Evolutionary conservation across 2,888 invertebrate species (phyloP), one percentile per base, ranked within the genome.

Genomic region (Eubasilissa splendida): DNA sequence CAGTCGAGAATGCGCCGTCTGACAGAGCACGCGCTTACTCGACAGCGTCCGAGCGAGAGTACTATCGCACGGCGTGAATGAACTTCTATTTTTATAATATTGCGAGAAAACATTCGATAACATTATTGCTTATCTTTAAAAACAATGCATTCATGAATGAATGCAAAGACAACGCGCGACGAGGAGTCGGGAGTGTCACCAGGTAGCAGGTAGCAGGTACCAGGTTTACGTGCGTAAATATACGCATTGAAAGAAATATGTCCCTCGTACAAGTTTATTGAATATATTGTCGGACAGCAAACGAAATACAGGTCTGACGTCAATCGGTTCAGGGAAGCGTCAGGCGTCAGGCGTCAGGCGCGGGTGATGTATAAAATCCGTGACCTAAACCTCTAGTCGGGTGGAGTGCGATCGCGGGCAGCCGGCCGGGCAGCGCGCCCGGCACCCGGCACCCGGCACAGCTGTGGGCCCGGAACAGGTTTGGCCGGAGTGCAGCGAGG

Each of bases 101-200:
- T 63, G 63, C 70, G 53, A 33, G 53, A 70, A 54, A 70, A 70
- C 22, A 10, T 7, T 42, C 42, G 42, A 42, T 42, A 70, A 33
- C 4, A 63, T 33, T 33, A 63, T 63, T 68, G 50, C 50, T 42
- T 52, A 22, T 22, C 70, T 42, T 42, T 42, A 42, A 42, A 42
- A 11, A n/a, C 58, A 58, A 58, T 58, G 58, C 12, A 73, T 73
- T 73, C 71, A 73, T 73, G 52, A 54, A 73, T 58, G 58, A 54
- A 56, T 42, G n/a, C 31, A 31, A 58, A 68, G 7, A 8, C 9
- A 10, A 4, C 71, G 71, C 12, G 42, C 50, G n/a, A 5, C 42
- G 42, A 7, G 4, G 12, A 12, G 22, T 63, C 42, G 31, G 63
- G 22, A n/a, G 66, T 70, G 70, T 70, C 70, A 54, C 70, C 70